These are phyloP conservation scores for Hyposoter dolosus DNA, from an alignment of 2,888 invertebrate species.

Conservation along the genomic window DNA sequence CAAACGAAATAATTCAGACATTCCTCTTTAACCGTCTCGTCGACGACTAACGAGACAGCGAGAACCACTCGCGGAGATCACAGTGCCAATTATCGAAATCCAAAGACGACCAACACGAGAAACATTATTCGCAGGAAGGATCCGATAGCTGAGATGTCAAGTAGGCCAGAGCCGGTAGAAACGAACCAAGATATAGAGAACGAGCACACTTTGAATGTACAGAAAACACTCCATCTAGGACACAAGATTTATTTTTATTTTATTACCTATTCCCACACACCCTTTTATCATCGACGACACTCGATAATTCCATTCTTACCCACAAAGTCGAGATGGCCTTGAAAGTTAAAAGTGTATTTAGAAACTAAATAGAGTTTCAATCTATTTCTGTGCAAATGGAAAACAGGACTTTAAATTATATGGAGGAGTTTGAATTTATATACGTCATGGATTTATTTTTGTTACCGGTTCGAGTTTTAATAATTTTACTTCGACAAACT, in stretches of 20 bases:
- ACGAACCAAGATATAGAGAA: constrained; percentile 1
- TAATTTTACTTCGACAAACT: neutral
- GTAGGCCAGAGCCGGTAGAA: constrained; percentile 30
- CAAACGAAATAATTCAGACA: constrained; percentile 84
- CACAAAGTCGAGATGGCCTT: constrained; percentile 14
- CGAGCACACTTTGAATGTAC: constrained; percentile 52
- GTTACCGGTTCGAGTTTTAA: neutral
- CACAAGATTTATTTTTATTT: constrained; percentile 16
- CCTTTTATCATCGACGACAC: constrained; percentile 39
- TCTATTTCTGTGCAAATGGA: neutral
- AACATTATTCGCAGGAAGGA: constrained; percentile 23
- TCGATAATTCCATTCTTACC: constrained; percentile 16
- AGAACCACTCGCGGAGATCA: constrained; percentile 72
- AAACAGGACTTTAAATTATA: neutral
- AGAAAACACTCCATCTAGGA: constrained; percentile 15
- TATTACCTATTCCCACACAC: constrained; percentile 22
- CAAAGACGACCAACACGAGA: constrained; percentile 73
- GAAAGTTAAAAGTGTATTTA: neutral
- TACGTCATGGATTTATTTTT: neutral
- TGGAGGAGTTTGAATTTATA: neutral
- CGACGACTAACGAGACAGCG: constrained; percentile 80
- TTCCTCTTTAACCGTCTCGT: constrained; percentile 78
- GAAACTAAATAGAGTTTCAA: constrained; percentile 3
- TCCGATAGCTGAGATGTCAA: constrained; percentile 44
- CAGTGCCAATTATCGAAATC: constrained; percentile 84